Conservation (phyloP, 2,888 invertebrate species). For the Tortricodes alternella region DNA sequence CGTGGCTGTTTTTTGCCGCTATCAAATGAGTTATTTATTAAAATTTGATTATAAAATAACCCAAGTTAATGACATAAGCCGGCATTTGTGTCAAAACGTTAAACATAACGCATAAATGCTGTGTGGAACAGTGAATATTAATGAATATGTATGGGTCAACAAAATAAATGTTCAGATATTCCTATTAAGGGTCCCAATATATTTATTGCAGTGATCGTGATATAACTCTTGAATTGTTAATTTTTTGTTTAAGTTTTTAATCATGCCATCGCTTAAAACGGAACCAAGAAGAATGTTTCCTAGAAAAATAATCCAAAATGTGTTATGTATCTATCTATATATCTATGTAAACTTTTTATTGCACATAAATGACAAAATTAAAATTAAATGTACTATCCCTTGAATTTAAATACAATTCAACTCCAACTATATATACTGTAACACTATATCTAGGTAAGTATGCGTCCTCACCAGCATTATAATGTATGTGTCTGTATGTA, state of each 20-base stretch:
- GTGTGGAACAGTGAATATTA: conserved; percentile 51
- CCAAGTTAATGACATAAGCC: conserved; percentile 60
- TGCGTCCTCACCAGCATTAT: conserved; percentile 13
- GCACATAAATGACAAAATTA: too few species aligned
- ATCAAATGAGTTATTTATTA: conserved; percentile 77
- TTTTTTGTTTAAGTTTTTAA: too few species aligned
- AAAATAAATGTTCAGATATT: conserved; percentile 49
- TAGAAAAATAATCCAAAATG: too few species aligned
- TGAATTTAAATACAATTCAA: conserved; percentile 40
- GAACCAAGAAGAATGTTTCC: too few species aligned
- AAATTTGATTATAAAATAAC: conserved; percentile 75
- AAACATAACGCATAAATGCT: conserved; percentile 60
- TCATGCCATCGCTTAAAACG: too few species aligned
- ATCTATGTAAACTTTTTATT: too few species aligned
- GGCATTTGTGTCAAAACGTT: conserved; percentile 59
- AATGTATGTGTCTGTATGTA: too few species aligned
- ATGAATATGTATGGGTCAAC: conserved; percentile 60
- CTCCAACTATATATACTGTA: conserved; percentile 44
- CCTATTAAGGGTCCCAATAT: conserved; percentile 38
- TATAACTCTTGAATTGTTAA: too few species aligned
- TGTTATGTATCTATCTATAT: too few species aligned
- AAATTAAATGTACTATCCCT: neutral
- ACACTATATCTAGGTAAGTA: neutral
- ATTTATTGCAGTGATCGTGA: too few species aligned
- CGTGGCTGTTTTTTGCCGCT: conserved; percentile 70